Base-by-base conservation (phyloP, 2,797 vertebrate species). In the Pelobates cultripes region DNA sequence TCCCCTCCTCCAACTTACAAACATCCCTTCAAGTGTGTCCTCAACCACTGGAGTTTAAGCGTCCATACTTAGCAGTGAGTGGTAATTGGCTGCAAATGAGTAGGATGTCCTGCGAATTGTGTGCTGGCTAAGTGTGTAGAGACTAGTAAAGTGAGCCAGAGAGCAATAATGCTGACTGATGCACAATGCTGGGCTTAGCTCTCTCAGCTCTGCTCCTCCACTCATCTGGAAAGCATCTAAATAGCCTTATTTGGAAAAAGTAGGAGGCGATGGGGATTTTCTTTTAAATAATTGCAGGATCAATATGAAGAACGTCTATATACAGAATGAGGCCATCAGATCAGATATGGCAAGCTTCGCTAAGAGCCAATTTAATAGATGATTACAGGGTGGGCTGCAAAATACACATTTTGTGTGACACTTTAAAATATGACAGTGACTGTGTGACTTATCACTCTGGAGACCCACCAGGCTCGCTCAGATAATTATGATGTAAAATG, bases 41-140 rank as follows among this genome's bases (percentile, higher is more conserved):
- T 63, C 80, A 84, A 85, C 88, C 79, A 91, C 86, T 80, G 71
- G 77, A 75, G 94, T 93, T 93, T 95, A 95, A 92, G 92, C 91
- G 89, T 93, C 91, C 91, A 92, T 92, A 94, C 94, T 94, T 92
- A 91, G 85, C 90, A 89, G 72, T 77, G 88, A 86, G n/a, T 87
- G 90, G 92, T 94, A 96, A 96, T 95, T 95, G 94, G 93, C 93
- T 95, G 95, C 95, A 95, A 96, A 95, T 95, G 92, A 96, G 95
- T 95, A 92, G 92, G 89, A 3, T 64, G 61, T 14, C 1, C 61
- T 64, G n/a, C 94, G 94, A 92, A 91, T 94, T 87, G 93, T 91
- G 92, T 92, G 92, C 94, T 95, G 92, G 92, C 88, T 84, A 89
- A 89, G 86, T 83, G 86, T 85, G 86, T 82, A 86, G 82, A 82